A percentile compares a stretch with the other conserved stretches of the same genome.
Conservation (phyloP, 2,888 invertebrate genomes). For the Caradrina clavipalpis region DNA sequence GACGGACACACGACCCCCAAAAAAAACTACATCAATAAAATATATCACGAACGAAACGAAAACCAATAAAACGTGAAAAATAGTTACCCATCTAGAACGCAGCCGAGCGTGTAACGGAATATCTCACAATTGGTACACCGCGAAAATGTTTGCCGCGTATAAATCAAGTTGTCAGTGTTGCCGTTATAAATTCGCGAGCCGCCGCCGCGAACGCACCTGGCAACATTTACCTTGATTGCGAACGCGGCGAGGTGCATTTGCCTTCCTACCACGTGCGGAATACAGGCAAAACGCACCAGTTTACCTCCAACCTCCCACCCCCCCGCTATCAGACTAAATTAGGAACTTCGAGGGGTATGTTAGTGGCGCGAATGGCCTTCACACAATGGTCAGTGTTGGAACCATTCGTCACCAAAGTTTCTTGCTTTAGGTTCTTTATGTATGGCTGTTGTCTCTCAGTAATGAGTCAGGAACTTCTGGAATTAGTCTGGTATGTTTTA, state of each 20-base stretch:
- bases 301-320: conserved; percentile 51
- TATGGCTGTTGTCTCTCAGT: conserved; percentile 78
- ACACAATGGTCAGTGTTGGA: conserved; percentile 62
- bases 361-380: conserved; percentile 31
- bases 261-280: conserved; percentile 73
- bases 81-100: conserved; percentile 75
- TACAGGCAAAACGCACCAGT: conserved; percentile 41
- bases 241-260: conserved; percentile 76
- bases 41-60: conserved; percentile 73
- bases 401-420: conserved; percentile 73
- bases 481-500: conserved; percentile 69
- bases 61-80: conserved; percentile 85
- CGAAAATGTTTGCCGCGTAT: conserved; percentile 82
- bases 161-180: conserved; percentile 88
- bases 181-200: conserved; percentile 86
- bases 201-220: conserved; percentile 85
- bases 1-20: conserved; percentile 30
- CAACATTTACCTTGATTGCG: conserved; percentile 88
- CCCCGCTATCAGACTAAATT: conserved; percentile 1
- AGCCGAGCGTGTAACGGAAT: conserved; percentile 80
- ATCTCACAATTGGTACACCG: conserved; percentile 77
- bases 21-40: conserved; percentile 66
- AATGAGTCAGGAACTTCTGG: conserved; percentile 80
- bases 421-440: conserved; percentile 74
- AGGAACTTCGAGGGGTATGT: not conserved